Base-by-base conservation (phyloP, 2,888 invertebrate species). In the Drosophila merina region DNA sequence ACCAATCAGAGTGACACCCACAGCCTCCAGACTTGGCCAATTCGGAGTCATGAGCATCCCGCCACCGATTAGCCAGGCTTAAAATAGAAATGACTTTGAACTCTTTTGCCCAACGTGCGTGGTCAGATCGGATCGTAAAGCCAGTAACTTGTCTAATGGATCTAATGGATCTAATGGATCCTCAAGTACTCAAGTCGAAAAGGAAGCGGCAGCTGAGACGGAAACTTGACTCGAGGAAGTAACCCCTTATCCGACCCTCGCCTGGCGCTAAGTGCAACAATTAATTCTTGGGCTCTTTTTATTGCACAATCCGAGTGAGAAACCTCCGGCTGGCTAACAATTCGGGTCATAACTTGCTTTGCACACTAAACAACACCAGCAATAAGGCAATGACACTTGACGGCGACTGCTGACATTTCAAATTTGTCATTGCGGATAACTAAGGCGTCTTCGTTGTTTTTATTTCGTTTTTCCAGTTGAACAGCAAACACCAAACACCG, bases 261-360 rank as follows among this genome's bases (percentile, higher is more conserved):
- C 64, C 31, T 75, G 74, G 57, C 57, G 59, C 67, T 74, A 73
- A 75, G 75, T 74, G 77, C 70, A 74, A 57, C 64, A 66, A 71
- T 76, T 75, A 76, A 77, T 75, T 79, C 73, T 87, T 82, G 44
- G 7, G 40, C 14, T 42, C 75, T 80, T 59, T 82, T 77, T 76
- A 79, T 82, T 68, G 71, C 75, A 64, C 57, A 68, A 75, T 48
- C 42, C 49, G 54, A n/a, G 49, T 67, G 52, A 64, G 64, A 67
- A 76, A 73, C 73, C 71, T 77, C 67, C 25, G 38, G 67, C 52
- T 52, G 57, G 66, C 77, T 57, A 67, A 74, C 64, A 71, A 77
- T 79, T 84, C 76, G 85, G 76, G 87, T 87, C 84, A 82, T 62
- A 86, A 81, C 79, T 84, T 77, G 82, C 74, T 83, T 62, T 71